These are phyloP conservation scores for Pseudomyrmex cubaensis DNA, from an alignment of 1,140 invertebrate species.

Conservation along the genomic window DNA sequence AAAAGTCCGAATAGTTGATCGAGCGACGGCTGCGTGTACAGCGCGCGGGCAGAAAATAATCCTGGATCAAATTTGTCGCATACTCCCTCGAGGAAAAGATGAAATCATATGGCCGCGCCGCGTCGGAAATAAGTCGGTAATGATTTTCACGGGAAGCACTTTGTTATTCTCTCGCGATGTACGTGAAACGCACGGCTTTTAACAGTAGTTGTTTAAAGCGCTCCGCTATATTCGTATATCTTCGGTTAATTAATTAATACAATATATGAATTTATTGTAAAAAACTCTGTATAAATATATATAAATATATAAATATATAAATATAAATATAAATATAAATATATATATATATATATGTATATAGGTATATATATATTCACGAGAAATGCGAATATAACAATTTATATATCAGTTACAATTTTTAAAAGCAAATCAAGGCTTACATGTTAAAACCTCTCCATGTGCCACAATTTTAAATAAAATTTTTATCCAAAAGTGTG, in stretches of 20 bases:
- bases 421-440: background rate
- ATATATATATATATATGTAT: background rate
- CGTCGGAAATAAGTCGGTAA: conserved; percentile 48
- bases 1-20: conserved; percentile 56
- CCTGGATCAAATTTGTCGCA: conserved; percentile 43
- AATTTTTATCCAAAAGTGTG: background rate
- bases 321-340: background rate
- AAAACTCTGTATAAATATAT: background rate
- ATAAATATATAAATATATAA: conserved; percentile 1
- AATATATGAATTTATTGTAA: background rate
- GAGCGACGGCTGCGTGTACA: conserved; percentile 22
- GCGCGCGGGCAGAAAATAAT: conserved; percentile 30
- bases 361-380: conserved; percentile 15
- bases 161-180: conserved; percentile 39
- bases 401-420: background rate
- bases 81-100: background rate
- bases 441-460: background rate
- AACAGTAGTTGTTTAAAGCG: too few species aligned
- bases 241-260: too few species aligned
- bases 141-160: conserved; percentile 30
- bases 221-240: too few species aligned
- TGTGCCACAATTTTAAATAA: conserved; percentile 32
- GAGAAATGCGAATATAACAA: background rate
- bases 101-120: conserved; percentile 23
- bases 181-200: background rate